Base-by-base conservation (phyloP, 2,888 invertebrate species). In the Patella ulyssiponensis region DNA sequence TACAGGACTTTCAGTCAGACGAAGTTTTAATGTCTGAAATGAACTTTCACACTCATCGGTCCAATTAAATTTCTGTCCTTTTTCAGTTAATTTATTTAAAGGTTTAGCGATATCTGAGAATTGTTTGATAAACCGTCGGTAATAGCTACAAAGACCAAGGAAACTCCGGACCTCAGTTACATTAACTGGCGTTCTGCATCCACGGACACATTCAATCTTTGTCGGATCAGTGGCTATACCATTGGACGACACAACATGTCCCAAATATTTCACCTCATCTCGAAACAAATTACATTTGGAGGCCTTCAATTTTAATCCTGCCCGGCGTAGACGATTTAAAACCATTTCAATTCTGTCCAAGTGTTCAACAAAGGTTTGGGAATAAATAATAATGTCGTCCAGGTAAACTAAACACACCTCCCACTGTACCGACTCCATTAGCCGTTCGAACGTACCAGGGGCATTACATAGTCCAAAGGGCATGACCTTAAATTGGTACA, bases 1-100 rank as follows among this genome's bases (percentile, higher is more conserved):
- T 12, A 83, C 71, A 3, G 83, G 85, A 15, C 76, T 74, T 9
- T 20, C 74, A 3, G 78, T 80, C 17, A 86, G 73, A 11, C 9
- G 4, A 15, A 53, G 69, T 81, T 82, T 82, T 33, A 82, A 44
- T 33, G 52, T 69, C 4, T 80, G 53, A 56, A 81, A 80, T n/a
- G 76, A 72, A 27, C n/a, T 53, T 33, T 75, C 54, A 23, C 77
- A 79, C 4, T 72, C 69, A n/a, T 75, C 23, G 4, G 72, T 54
- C 81, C 83, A 80, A 14, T 74, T 74, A 71, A 81, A 83, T 12
- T 69, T 71, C 11, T 78, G 79, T 74, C 75, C 80, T 27, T 81
- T 83, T 72, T 74, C 79, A 15, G 83, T 83, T 1, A 81, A 64
- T 14, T 69, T 15, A 9, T 77, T 71, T 14, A 83, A 11, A 1